These are phyloP conservation scores for Hydraecia micacea DNA, from an alignment of 2,888 invertebrate species.

Conservation along the genomic window DNA sequence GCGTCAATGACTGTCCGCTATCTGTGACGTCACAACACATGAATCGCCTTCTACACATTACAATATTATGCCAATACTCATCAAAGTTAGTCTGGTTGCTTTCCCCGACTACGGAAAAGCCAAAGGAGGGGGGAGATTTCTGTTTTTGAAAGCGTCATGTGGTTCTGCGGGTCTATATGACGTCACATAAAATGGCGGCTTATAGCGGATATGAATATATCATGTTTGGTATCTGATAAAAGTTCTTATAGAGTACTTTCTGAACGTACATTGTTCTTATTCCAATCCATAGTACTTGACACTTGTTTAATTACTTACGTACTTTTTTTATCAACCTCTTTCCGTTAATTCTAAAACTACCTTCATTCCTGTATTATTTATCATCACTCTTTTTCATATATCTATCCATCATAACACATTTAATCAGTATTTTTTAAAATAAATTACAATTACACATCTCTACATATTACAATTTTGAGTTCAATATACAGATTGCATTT, in stretches of 20 bases:
- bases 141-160: not conserved
- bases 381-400: constrained; percentile 1
- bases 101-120: not conserved
- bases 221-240: not conserved
- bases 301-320: not conserved
- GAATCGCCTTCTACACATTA: not conserved
- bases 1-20: not conserved
- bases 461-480: not conserved
- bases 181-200: not conserved
- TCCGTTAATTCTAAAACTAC: not conserved
- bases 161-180: not conserved
- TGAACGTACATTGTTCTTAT: not conserved
- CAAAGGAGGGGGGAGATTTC: not conserved
- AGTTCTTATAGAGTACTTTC: not conserved
- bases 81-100: no score
- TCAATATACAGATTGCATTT: constrained; percentile 13
- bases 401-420: not conserved
- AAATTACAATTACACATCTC: not conserved
- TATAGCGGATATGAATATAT: not conserved
- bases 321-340: not conserved
- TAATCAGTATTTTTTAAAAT: not conserved
- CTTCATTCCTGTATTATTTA: constrained; percentile 7
- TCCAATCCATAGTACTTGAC: not conserved
- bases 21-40: not conserved
- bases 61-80: not conserved